phyloP scores from a whole-genome alignment of 2,113 vertebrate genomes.

The Anoura caudifer region DNA sequence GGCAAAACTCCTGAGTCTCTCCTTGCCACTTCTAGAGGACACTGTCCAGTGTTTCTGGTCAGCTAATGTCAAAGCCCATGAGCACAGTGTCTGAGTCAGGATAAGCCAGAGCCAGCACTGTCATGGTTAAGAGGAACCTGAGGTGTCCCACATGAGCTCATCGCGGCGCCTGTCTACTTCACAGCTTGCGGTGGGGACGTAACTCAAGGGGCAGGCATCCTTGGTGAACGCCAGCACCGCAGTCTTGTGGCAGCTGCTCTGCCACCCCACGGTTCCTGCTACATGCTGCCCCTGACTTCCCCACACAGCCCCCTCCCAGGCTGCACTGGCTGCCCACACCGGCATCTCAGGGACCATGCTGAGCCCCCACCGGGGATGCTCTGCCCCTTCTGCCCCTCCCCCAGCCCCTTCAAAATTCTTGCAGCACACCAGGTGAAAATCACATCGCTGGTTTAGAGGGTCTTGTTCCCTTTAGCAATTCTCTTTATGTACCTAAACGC shows the following conservation, averaged over 20 bases:
- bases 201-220: constrained; percentile 91
- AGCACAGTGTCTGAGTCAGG: constrained; percentile 95
- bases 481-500: background rate
- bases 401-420: background rate
- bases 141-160: constrained; percentile 97
- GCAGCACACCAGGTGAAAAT: background rate
- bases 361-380: constrained; percentile 36
- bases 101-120: constrained; percentile 94
- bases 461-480: background rate
- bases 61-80: constrained; percentile 95
- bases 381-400: constrained; percentile 35
- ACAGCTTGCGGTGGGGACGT: constrained; percentile 89
- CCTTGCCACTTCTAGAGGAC: constrained; percentile 99
- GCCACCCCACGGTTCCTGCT: constrained; percentile 85
- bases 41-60: constrained; percentile 95
- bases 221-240: constrained; percentile 91
- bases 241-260: constrained; percentile 92
- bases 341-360: constrained; percentile 63
- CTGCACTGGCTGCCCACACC: constrained; percentile 60
- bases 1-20: constrained; percentile 96
- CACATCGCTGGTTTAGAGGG: background rate
- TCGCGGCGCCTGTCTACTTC: constrained; percentile 94
- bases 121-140: constrained; percentile 98
- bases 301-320: constrained; percentile 13
- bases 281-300: constrained; percentile 50